Evolutionary conservation across 2,797 vertebrate genomes (phyloP).

Genomic region (Phaenicophaeus curvirostris): DNA sequence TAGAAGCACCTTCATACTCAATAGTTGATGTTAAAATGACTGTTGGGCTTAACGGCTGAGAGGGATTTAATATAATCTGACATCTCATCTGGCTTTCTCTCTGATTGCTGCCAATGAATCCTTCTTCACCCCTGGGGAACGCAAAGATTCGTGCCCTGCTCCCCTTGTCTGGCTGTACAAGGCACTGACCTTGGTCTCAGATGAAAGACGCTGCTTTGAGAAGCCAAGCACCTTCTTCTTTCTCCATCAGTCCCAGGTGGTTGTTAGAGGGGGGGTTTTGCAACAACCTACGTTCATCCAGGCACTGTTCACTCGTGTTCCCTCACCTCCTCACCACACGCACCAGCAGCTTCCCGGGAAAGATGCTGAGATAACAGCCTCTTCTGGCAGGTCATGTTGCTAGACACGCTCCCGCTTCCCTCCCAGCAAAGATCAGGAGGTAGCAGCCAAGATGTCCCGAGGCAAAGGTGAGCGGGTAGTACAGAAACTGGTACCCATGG

Average conservation of each 20-base stretch:
- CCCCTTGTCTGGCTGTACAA: neutral
- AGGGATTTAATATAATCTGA: neutral
- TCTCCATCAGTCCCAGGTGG: neutral
- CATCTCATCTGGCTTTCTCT: neutral
- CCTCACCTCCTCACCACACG: fast-evolving
- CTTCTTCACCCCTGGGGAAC: neutral
- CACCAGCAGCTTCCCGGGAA: neutral
- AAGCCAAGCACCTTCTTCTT: neutral
- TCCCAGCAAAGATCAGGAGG: neutral
- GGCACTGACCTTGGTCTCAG: neutral
- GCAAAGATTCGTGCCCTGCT: neutral
- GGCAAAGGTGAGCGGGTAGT: neutral
- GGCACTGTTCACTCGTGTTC: neutral
- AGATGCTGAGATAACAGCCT: neutral
- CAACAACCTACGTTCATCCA: fast-evolving
- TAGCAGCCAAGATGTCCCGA: neutral
- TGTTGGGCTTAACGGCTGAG: neutral
- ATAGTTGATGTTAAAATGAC: neutral
- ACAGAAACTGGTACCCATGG: neutral
- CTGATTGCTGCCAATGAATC: neutral
- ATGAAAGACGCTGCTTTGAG: neutral
- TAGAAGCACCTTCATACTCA: no score
- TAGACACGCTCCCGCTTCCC: neutral
- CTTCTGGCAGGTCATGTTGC: neutral
- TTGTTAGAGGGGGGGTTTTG: neutral